Evolutionary conservation across 2,113 vertebrate species (phyloP).

Genomic region (Leucoraja erinaceus): DNA sequence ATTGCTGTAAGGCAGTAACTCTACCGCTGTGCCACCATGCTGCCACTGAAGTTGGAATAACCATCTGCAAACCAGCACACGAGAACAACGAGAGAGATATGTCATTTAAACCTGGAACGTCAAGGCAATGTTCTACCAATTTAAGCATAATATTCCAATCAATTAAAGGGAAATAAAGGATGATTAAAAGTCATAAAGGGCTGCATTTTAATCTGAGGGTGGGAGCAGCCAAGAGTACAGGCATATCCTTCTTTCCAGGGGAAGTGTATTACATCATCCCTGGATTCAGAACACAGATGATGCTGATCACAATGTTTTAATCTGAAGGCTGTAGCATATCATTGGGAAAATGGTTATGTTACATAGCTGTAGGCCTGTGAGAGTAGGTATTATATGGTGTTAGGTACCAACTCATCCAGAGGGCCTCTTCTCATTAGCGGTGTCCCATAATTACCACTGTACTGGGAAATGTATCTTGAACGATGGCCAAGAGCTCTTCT

Average conservation of each 20-base stretch:
- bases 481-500: not conserved
- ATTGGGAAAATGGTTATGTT: not conserved
- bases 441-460: not conserved
- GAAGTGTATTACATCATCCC: not conserved
- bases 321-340: not conserved
- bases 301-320: not conserved
- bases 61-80: not conserved
- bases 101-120: conserved; percentile 13
- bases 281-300: not conserved
- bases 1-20: too few species aligned
- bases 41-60: not conserved
- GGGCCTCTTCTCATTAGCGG: not conserved
- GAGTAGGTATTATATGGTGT: not conserved
- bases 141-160: not conserved
- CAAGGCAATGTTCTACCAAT: not conserved
- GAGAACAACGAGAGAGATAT: not conserved
- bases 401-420: not conserved
- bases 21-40: too few species aligned
- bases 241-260: not conserved
- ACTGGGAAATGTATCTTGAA: conserved; percentile 13
- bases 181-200: not conserved
- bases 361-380: not conserved
- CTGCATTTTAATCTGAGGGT: not conserved
- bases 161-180: not conserved
- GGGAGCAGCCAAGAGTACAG: not conserved